Evolutionary conservation across 2,888 invertebrate genomes (phyloP), one percentile per base, ranked within the genome.

Genomic region (Dolichomitus sp.): DNA sequence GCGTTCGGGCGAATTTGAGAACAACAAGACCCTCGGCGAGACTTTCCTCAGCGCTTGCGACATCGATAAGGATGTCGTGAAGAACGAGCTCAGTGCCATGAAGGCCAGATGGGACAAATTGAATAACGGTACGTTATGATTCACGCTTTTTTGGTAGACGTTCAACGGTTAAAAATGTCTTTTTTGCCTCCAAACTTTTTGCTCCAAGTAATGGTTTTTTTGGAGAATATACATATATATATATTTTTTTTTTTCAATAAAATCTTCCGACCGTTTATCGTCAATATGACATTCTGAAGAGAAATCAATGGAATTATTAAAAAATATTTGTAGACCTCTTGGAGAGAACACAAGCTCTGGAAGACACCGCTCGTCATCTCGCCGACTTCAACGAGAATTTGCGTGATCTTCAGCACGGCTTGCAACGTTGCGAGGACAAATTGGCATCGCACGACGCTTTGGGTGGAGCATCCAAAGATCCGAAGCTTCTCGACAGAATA

Each of bases 1-100:
- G 93, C 97, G 97, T 90, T 97, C 98, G 14, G 98, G 98, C 11
- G 99, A 99, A 94, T 98, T 97, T 89, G 99, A 99, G 90, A 98
- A 97, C 93, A 97, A 97, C 86, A 96, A 96, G 91, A 96, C 97
- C 0, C 94, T 98, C 3, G 99, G 99, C 0, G 98, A 98, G 89
- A 96, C 97, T 0, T 98, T 99, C 95, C 95, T 99, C 69, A 96
- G 96, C 0, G 96, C 97, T 63, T 98, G 98, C 88, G 99, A 99
- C 91, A 96, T 97, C 69, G 99, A 99, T 91, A 98, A 98, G 91
- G 98, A 98, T 65, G 96, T 97, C 1, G 97, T 99, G 0, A 96
- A 97, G 91, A 96, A 96, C 52, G 97, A 98, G 90, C 94, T 99
- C 4, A 95, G 96, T 86, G 95, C 95, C 87, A 96, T 98, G 93